phyloP scores from a whole-genome alignment of 2,113 vertebrate genomes.

The Crotophaga sulcirostris region DNA sequence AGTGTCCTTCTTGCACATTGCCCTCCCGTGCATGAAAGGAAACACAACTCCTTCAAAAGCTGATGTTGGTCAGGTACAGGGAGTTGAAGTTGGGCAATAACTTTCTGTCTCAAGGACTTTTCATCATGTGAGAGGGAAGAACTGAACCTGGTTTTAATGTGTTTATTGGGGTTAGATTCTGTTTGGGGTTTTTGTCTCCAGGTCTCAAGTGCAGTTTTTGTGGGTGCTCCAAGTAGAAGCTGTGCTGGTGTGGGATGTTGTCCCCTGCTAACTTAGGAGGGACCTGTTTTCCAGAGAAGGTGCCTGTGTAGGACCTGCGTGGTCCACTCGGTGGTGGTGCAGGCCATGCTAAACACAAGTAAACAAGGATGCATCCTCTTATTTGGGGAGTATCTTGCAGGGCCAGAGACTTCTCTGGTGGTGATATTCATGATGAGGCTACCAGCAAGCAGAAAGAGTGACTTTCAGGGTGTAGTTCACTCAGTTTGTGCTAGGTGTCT shows the following conservation, averaged over 20 bases:
- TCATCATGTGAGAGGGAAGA: background rate
- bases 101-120: background rate
- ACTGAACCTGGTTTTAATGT: background rate
- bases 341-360: background rate
- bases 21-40: background rate
- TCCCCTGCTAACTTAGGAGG: background rate
- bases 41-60: background rate
- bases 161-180: background rate
- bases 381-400: background rate
- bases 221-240: background rate
- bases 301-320: accelerated
- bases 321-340: background rate
- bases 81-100: background rate
- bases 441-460: background rate
- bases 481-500: background rate
- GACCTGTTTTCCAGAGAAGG: background rate
- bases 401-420: background rate
- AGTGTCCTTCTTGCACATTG: background rate
- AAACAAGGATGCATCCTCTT: background rate
- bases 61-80: background rate
- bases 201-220: background rate
- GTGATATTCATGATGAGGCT: background rate
- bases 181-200: background rate
- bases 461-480: background rate
- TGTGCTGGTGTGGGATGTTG: accelerated